phyloP scores from a whole-genome alignment of 2,113 vertebrate species.

The Urocolius indicus region DNA sequence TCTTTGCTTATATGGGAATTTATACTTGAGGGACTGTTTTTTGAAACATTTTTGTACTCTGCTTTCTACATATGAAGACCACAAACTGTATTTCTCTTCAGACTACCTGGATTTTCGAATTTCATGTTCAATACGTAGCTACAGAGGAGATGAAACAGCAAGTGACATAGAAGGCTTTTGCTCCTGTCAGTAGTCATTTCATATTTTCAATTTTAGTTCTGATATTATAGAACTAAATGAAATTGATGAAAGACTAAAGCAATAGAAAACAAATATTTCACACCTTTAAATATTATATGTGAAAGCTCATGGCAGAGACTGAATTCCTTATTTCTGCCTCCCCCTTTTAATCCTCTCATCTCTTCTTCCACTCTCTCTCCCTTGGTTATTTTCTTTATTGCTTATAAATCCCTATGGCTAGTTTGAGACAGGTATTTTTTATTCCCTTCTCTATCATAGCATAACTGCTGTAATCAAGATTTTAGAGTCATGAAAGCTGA shows the following conservation, averaged over 20 bases:
- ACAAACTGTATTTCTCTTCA: background rate
- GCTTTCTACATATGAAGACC: background rate
- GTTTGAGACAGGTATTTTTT: background rate
- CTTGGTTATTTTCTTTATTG: background rate
- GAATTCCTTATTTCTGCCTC: background rate
- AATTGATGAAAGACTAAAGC: background rate
- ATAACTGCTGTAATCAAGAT: conserved; percentile 42
- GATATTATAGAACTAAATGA: background rate
- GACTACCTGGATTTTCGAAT: background rate
- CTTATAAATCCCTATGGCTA: background rate
- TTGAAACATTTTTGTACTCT: background rate
- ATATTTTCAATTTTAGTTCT: background rate
- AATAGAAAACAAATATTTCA: background rate
- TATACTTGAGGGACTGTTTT: background rate
- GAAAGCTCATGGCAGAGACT: background rate
- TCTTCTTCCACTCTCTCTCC: background rate
- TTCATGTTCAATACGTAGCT: background rate
- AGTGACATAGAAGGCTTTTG: background rate
- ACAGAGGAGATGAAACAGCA: background rate
- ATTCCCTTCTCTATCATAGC: background rate
- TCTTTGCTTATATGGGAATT: background rate
- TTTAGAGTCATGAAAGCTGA: conserved; percentile 17
- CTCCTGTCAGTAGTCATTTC: background rate
- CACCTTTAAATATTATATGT: background rate
- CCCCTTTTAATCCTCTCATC: background rate